Evolutionary conservation across 2,888 invertebrate genomes (phyloP).

Genomic region (Chrysolina oricalcia): DNA sequence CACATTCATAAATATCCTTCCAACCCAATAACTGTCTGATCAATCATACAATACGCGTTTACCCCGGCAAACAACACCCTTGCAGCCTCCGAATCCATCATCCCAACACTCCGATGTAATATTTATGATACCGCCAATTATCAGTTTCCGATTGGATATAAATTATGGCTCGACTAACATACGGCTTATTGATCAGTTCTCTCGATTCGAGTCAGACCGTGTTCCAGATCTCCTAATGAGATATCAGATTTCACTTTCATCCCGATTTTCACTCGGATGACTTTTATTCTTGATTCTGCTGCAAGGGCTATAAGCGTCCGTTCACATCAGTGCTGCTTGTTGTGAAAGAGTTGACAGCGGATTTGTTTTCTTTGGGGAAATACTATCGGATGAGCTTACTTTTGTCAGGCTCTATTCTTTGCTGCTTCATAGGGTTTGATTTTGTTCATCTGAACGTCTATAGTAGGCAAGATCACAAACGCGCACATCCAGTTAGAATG

Average conservation of each 20-base stretch:
- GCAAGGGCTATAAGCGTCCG: background rate
- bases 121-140: slow-evolving; percentile 13
- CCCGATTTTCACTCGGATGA: slow-evolving; percentile 15
- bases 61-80: background rate
- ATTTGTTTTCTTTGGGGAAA: background rate
- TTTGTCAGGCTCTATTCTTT: background rate
- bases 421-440: background rate
- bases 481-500: no score
- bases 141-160: background rate
- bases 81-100: background rate
- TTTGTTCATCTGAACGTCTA: background rate
- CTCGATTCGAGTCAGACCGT: background rate
- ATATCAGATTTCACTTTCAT: slow-evolving; percentile 20
- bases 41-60: background rate
- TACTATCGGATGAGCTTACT: background rate
- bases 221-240: slow-evolving; percentile 20
- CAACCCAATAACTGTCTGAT: background rate
- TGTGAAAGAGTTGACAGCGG: background rate
- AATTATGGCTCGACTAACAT: background rate
- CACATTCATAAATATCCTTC: no score
- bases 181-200: slow-evolving; percentile 13
- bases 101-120: background rate
- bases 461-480: no score
- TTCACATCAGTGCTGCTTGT: background rate
- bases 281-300: background rate